Base-by-base conservation (phyloP, 2,797 vertebrate species). In the Gambusia yucatana region DNA sequence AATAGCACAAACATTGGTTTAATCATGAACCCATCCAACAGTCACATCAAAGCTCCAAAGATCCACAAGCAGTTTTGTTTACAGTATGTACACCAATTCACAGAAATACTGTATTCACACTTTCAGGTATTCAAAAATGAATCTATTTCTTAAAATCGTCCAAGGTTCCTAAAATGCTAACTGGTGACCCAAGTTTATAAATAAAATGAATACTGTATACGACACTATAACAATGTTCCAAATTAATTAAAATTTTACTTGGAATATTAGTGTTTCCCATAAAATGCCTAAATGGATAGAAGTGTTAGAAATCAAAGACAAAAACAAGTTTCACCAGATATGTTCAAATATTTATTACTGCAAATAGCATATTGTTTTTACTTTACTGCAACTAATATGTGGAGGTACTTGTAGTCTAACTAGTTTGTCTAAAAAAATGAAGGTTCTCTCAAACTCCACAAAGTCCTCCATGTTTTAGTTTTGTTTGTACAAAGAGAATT, bases 21-120 rank as follows among this genome's bases (percentile, higher is more conserved):
- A 95, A 94, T 95, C 79, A 89, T 90, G 84, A 86, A 91, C 87
- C 79, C 80, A 82, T 79, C 85, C 48, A 79, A 22, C 39, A 76
- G 73, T 82, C 59, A 80, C 77, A 84, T 86, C 82, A 84, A 88
- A 81, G 84, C 75, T 77, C 73, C 84, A 79, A 82, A 72, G 22
- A 17, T 71, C 33, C 55, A 74, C 55, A n/a, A n/a, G 72, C 39
- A 7, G 33, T 76, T 76, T 20, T 73, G 79, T 84, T 36, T 84
- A 81, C 83, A 86, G 71, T 87, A 81, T 87, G 69, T 89, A 85
- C 85, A 90, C 79, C 70, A 71, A 79, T 77, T 80, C 72, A 82
- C 67, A 87, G 72, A 77, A 28, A 44, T 77, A 78, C 80, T 84
- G 84, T 46, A 78, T 61, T 70, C 36, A 84, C 59, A 76, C 39